Conservation (phyloP, 2,113 vertebrate genomes). For the Hippoglossus stenolepis region DNA sequence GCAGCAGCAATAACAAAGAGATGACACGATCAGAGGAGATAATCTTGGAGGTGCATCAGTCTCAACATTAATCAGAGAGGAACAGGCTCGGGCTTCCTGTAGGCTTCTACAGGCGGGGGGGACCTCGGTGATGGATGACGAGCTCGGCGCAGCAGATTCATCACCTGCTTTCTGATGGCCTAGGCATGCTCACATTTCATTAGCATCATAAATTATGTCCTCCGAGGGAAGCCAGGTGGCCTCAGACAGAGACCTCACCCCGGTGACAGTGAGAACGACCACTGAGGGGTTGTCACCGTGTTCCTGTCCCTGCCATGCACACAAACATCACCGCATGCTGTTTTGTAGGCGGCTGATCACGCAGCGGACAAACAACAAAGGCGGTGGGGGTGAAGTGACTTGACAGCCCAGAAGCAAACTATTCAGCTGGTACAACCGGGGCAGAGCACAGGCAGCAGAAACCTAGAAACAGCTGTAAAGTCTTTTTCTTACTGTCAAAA, state of each 20-base stretch:
- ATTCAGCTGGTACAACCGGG: conserved; percentile 36
- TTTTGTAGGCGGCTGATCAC: conserved; percentile 29
- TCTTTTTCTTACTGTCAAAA: conserved; percentile 3
- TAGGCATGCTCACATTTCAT: conserved; percentile 70
- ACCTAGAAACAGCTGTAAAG: not conserved
- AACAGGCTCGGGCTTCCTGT: conserved; percentile 59
- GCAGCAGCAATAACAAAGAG: conserved; percentile 66
- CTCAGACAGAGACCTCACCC: conserved; percentile 63
- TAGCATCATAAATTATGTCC: conserved; percentile 75
- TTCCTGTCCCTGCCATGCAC: conserved; percentile 35
- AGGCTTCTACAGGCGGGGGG: conserved; percentile 29
- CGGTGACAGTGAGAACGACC: conserved; percentile 40
- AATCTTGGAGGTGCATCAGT: conserved; percentile 66
- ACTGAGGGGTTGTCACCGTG: conserved; percentile 39
- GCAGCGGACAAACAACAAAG: conserved; percentile 18
- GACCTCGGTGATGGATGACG: conserved; percentile 64
- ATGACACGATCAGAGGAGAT: conserved; percentile 74
- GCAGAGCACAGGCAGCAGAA: conserved; percentile 8
- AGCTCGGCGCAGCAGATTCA: conserved; percentile 64
- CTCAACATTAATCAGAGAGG: conserved; percentile 69
- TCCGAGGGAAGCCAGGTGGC: conserved; percentile 59
- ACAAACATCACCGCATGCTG: conserved; percentile 16
- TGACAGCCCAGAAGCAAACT: conserved; percentile 21
- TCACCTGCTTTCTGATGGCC: conserved; percentile 65
- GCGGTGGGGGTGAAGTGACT: conserved; percentile 25